These are phyloP conservation scores for Alouatta palliata DNA, from an alignment of 2,113 vertebrate species.

Conservation along the genomic window DNA sequence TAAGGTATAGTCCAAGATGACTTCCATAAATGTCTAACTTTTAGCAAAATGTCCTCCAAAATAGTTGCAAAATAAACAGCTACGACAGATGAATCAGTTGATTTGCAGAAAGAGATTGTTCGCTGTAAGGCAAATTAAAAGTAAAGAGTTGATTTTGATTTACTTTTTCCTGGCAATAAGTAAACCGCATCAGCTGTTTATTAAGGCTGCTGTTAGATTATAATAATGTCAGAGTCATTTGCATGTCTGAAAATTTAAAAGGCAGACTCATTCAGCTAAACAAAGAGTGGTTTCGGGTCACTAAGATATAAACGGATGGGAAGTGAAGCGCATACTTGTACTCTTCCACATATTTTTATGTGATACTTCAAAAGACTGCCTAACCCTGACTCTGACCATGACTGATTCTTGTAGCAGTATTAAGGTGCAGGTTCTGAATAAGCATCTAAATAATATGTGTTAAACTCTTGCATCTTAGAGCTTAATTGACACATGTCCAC, in stretches of 20 bases:
- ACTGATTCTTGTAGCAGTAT: background rate
- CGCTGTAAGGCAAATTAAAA: conserved; percentile 25
- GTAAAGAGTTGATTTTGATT: background rate
- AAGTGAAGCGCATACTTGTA: background rate
- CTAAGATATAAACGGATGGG: too few relatives aligned
- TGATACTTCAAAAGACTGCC: background rate
- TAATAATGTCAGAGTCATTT: background rate
- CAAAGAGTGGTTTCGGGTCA: background rate
- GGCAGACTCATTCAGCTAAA: background rate
- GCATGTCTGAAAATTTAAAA: conserved; percentile 26
- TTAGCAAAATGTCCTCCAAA: conserved; percentile 18
- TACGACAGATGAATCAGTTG: background rate
- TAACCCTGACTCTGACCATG: background rate
- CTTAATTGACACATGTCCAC: background rate
- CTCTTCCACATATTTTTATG: background rate
- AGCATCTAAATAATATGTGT: background rate
- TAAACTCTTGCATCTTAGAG: background rate
- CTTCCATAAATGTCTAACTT: background rate
- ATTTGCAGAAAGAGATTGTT: background rate
- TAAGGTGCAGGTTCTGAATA: background rate
- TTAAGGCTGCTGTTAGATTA: background rate
- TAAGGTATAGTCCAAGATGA: background rate
- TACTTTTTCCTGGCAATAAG: background rate
- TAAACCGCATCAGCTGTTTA: background rate
- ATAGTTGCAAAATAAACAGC: conserved; percentile 16